These are phyloP conservation scores for Mesitornis unicolor DNA, from an alignment of 2,113 vertebrate genomes.

Conservation along the genomic window DNA sequence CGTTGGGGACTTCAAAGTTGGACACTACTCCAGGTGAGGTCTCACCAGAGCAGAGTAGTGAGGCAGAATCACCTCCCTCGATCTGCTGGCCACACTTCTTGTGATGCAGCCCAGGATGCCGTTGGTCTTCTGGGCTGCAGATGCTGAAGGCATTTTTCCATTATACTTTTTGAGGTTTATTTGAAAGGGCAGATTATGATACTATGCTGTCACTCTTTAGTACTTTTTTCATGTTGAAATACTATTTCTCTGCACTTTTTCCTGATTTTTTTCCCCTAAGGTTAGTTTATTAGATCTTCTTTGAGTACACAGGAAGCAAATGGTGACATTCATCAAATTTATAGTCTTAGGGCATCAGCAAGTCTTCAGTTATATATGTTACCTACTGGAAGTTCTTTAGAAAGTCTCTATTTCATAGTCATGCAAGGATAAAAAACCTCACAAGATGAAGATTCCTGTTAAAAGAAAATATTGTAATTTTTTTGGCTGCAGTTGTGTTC, in stretches of 20 bases:
- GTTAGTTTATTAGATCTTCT: background rate
- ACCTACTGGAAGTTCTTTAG: background rate
- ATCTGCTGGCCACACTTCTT: too few relatives aligned
- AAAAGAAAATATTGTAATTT: background rate
- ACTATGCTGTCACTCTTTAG: background rate
- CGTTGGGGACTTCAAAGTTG: too few relatives aligned
- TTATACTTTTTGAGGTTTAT: background rate
- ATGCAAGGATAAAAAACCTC: background rate
- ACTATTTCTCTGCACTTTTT: background rate
- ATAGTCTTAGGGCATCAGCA: background rate
- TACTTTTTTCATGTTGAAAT: background rate
- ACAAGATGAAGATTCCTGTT: background rate
- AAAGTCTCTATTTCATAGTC: slow-evolving; percentile 14
- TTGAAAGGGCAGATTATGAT: background rate
- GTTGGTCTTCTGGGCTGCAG: too few relatives aligned
- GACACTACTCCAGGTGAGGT: too few relatives aligned
- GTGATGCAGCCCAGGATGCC: too few relatives aligned
- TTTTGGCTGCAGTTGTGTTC: background rate
- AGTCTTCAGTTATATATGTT: background rate
- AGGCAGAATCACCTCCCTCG: too few relatives aligned
- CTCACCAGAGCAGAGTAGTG: too few relatives aligned
- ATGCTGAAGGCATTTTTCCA: background rate
- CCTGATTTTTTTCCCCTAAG: background rate
- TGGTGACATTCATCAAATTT: background rate
- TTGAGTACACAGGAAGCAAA: background rate